A percentile compares a stretch with the other conserved stretches of the same genome.
phyloP scores from a whole-genome alignment of 2,797 vertebrate species.

The Coendou prehensilis region DNA sequence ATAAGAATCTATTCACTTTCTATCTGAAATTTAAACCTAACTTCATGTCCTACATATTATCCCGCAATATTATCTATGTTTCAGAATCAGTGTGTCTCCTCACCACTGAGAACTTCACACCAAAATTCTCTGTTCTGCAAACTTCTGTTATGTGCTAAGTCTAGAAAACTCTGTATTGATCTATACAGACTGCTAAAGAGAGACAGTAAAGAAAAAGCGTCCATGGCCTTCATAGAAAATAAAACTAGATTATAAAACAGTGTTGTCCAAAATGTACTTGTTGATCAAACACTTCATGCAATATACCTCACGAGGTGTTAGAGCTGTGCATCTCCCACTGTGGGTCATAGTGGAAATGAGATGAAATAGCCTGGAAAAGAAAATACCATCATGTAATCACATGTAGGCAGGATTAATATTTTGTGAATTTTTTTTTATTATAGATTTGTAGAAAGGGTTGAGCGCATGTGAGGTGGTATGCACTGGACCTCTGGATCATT shows the following conservation, averaged over 20 bases:
- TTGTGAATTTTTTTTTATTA: background rate
- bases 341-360: background rate
- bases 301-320: background rate
- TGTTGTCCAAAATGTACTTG: background rate
- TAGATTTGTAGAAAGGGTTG: background rate
- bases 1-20: background rate
- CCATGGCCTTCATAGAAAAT: background rate
- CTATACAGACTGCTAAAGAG: background rate
- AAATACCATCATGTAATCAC: background rate
- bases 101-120: too few relatives aligned
- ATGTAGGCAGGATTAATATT: background rate
- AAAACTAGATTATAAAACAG: background rate
- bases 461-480: background rate
- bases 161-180: background rate
- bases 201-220: background rate
- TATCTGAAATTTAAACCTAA: constrained; percentile 22
- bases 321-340: too few relatives aligned
- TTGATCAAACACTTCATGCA: background rate
- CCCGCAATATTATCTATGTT: background rate
- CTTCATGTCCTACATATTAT: background rate
- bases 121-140: background rate
- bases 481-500: background rate
- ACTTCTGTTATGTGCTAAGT: background rate
- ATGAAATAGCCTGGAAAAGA: background rate
- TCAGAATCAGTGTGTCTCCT: background rate